phyloP scores from a whole-genome alignment of 1,140 invertebrate species.

The Megalonaias nervosa region DNA sequence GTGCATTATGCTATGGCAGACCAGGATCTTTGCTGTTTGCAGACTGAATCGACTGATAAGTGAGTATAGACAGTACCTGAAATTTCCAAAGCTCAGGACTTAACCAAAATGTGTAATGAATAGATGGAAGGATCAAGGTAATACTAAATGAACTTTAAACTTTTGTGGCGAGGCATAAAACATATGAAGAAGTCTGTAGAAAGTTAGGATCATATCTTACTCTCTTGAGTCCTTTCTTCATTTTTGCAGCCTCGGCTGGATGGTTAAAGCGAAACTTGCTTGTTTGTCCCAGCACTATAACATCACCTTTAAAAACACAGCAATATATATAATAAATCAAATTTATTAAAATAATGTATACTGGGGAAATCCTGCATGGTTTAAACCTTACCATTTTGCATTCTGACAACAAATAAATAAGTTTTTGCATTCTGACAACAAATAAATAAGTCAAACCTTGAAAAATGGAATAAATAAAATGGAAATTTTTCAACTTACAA shows the following conservation, averaged over 20 bases:
- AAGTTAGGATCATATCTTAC: conserved; percentile 21
- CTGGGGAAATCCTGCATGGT: neutral
- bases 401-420: too few relatives aligned
- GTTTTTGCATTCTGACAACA: too few relatives aligned
- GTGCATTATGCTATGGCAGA: too few relatives aligned
- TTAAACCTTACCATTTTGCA: neutral
- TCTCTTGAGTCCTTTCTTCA: conserved; percentile 74
- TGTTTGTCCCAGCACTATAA: conserved; percentile 88
- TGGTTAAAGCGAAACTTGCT: conserved; percentile 96
- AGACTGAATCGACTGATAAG: too few relatives aligned
- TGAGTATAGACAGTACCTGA: too few relatives aligned
- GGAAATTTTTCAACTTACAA: too few relatives aligned
- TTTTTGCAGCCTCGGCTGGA: conserved; percentile 89
- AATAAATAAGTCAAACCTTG: too few relatives aligned
- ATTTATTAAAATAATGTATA: neutral
- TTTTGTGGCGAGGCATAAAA: neutral
- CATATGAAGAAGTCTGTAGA: neutral
- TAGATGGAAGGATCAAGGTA: too few relatives aligned
- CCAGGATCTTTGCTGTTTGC: too few relatives aligned
- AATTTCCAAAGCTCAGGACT: too few relatives aligned
- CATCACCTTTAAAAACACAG: conserved; percentile 76
- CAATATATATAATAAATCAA: neutral
- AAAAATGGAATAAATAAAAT: too few relatives aligned
- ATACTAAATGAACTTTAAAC: neutral
- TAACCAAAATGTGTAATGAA: too few relatives aligned